Evolutionary conservation across 35 echinoderm and acorn worm species (phyloP).

Genomic region (Heliocidaris erythrogramma): DNA sequence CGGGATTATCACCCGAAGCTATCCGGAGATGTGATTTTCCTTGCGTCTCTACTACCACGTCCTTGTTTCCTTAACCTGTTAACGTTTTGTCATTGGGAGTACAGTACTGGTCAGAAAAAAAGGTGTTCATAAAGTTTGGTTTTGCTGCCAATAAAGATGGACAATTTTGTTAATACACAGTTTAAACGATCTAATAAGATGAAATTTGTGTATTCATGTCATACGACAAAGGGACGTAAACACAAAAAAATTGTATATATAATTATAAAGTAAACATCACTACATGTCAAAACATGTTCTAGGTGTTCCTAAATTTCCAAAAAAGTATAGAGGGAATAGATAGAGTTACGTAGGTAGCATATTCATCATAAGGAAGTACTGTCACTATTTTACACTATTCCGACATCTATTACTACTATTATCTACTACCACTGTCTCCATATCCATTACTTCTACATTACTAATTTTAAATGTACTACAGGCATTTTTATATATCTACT

Average conservation of each 20-base stretch:
- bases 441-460: neutral
- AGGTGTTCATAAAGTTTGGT: neutral
- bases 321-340: too few relatives aligned
- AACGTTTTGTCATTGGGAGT: neutral
- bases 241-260: too few relatives aligned
- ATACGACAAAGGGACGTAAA: neutral
- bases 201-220: too few relatives aligned
- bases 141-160: too few relatives aligned
- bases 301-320: too few relatives aligned
- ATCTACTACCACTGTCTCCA: neutral
- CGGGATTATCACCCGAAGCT: slow-evolving; percentile 34
- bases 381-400: too few relatives aligned
- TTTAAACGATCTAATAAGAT: too few relatives aligned
- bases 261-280: too few relatives aligned
- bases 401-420: neutral
- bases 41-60: neutral
- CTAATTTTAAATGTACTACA: neutral
- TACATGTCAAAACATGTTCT: too few relatives aligned
- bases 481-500: neutral
- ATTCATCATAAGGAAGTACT: too few relatives aligned
- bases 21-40: neutral
- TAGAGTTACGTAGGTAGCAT: too few relatives aligned
- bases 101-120: neutral
- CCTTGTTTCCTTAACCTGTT: neutral
- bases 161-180: too few relatives aligned